Evolutionary conservation across 2,113 vertebrate species (phyloP).

Genomic region (Turdus rufiventris): DNA sequence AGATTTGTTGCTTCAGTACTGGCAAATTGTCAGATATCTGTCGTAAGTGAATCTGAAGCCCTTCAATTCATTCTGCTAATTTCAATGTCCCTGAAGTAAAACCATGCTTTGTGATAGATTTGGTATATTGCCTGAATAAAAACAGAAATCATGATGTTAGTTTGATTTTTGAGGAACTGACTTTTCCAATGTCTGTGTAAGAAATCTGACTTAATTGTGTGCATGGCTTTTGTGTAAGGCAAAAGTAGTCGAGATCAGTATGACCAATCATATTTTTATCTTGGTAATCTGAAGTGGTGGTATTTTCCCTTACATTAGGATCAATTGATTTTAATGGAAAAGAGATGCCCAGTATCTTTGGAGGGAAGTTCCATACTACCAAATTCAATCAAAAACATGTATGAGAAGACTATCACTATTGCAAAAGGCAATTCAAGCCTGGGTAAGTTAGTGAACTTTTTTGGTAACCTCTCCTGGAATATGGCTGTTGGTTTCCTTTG

Average conservation of each 20-base stretch:
- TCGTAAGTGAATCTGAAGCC: not conserved
- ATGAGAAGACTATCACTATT: slow-evolving; percentile 89
- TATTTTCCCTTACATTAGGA: slow-evolving; percentile 67
- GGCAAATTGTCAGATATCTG: not conserved
- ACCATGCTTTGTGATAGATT: not conserved
- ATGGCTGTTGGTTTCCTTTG: not conserved
- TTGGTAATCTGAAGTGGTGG: not conserved
- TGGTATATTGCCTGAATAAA: not conserved
- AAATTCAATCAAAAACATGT: slow-evolving; percentile 68
- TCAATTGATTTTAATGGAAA: slow-evolving; percentile 61
- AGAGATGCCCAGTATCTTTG: slow-evolving; percentile 47
- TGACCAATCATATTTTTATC: not conserved
- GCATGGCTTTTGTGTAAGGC: not conserved
- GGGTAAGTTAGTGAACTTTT: slow-evolving; percentile 73
- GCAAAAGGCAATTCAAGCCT: slow-evolving; percentile 96
- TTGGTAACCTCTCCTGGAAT: not conserved
- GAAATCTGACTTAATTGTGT: not conserved
- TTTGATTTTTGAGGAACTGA: not conserved
- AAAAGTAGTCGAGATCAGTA: not conserved
- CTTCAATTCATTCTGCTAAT: not conserved
- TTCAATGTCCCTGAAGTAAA: not conserved
- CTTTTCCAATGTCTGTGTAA: not conserved
- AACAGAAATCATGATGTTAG: not conserved
- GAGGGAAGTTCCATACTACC: not conserved
- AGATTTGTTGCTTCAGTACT: not conserved